Base-by-base conservation (phyloP, 1,140 invertebrate genomes). In the Nasonia longicornis region DNA sequence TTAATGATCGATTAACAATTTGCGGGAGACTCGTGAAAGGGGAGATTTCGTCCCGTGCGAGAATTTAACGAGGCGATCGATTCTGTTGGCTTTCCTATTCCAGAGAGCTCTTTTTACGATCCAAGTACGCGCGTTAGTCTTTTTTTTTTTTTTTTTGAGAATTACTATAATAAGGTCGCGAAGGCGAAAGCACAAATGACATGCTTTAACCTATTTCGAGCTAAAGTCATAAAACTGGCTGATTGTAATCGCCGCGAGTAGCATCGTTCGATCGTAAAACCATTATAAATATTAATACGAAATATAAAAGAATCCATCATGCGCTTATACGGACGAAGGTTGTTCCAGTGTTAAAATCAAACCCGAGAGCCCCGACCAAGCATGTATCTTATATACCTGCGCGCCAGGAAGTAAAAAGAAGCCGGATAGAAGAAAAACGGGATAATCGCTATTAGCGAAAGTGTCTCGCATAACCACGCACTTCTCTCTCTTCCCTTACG, bases 201-300 rank as follows among this genome's bases (percentile, higher is more conserved):
- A 58, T 8, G 7, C 16, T 16, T 58, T 58, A n/a, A 58, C 20
- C 52, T n/a, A 58, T 58, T 58, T 58, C 16, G 3, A 58, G 52
- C 52, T 58, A 58, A 58, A 48, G 26, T 11, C 45, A n/a, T 58
- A 58, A 58, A 58, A 58, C 52, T 20, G 14, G 3, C 20, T n/a
- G 16, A 58, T 58, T n/a, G 1, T n/a, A 58, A n/a, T n/a, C 16
- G 52, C 20, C 6, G 20, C 7, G 20, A 58, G 3, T 58, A 16
- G n/a, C 52, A 58, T 58, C 52, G 1, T 3, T n/a, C 20, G 52
- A n/a, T 58, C 52, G 52, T 58, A 38, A 73, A 45, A 48, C 48
- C 48, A 12, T 48, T 22, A 48, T 73, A 73, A 48, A 48, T 73
- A 73, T 48, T 45, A 22, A 73, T 73, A 48, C 48, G 12, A 12